A percentile compares a stretch with the other conserved stretches of the same genome.
Evolutionary conservation across 2,888 invertebrate species (phyloP).

Genomic region (Chrysotoxum bicinctum): DNA sequence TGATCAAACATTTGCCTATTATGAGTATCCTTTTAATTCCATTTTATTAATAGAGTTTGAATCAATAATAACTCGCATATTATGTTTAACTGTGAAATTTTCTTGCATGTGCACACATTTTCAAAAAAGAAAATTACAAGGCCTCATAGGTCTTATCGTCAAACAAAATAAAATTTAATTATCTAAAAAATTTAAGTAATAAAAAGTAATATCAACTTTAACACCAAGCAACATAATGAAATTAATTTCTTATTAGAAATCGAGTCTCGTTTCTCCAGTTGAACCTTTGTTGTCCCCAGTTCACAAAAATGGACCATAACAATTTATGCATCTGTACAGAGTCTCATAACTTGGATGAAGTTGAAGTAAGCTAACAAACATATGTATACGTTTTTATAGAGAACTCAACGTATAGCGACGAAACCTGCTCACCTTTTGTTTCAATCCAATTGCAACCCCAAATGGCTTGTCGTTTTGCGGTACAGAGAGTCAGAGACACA

Average conservation of each 20-base stretch:
- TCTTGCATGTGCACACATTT: no score
- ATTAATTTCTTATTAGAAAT: background rate
- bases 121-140: no score
- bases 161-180: background rate
- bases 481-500: constrained; percentile 27
- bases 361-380: background rate
- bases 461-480: constrained; percentile 12
- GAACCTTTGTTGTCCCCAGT: background rate
- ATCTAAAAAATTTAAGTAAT: background rate
- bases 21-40: no score
- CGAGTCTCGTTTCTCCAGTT: background rate
- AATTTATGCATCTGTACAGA: background rate
- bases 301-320: background rate
- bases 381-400: background rate
- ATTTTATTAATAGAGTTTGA: no score
- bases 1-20: no score
- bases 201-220: background rate
- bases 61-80: no score
- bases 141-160: no score
- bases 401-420: background rate
- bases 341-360: constrained; percentile 28
- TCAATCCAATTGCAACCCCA: constrained; percentile 29
- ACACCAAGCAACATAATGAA: background rate
- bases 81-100: no score
- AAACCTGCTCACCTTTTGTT: constrained; percentile 52